phyloP scores from a whole-genome alignment of 1,140 invertebrate species.

The Mercenaria mercenaria region DNA sequence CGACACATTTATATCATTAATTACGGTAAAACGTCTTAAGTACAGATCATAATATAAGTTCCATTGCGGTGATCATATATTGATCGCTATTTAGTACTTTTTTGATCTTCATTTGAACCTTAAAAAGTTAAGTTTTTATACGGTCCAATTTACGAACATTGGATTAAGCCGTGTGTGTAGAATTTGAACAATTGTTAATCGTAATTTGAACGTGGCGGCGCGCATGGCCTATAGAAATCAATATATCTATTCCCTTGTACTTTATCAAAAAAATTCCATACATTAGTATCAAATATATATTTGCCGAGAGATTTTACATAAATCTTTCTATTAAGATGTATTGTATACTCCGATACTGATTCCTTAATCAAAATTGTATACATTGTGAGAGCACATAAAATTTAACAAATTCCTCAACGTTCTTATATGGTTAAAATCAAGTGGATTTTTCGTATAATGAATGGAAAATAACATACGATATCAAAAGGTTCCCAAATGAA shows the following conservation, averaged over 20 bases:
- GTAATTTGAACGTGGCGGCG: constrained; percentile 23
- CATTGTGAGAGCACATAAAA: background rate
- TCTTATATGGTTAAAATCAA: too few species aligned
- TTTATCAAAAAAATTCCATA: background rate
- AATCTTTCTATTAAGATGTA: background rate
- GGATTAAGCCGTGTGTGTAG: constrained; percentile 7
- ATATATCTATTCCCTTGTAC: constrained; percentile 18
- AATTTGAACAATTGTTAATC: constrained; percentile 10
- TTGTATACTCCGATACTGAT: background rate
- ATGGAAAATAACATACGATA: background rate
- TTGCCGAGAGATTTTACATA: background rate
- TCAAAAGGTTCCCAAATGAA: background rate
- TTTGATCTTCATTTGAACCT: constrained; percentile 18
- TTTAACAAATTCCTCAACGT: background rate
- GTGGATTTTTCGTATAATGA: background rate
- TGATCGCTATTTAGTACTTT: background rate
- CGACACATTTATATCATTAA: too few species aligned
- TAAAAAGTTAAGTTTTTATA: constrained; percentile 14
- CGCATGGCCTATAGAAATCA: constrained; percentile 1
- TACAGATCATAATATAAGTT: too few species aligned
- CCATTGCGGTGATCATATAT: background rate
- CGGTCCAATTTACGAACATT: constrained; percentile 6
- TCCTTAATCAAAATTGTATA: background rate
- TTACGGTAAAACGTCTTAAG: too few species aligned
- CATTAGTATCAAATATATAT: constrained; percentile 7